Evolutionary conservation across 2,888 invertebrate genomes (phyloP), one percentile per base, ranked within the genome.

Genomic region (Cataglyphis cursor): DNA sequence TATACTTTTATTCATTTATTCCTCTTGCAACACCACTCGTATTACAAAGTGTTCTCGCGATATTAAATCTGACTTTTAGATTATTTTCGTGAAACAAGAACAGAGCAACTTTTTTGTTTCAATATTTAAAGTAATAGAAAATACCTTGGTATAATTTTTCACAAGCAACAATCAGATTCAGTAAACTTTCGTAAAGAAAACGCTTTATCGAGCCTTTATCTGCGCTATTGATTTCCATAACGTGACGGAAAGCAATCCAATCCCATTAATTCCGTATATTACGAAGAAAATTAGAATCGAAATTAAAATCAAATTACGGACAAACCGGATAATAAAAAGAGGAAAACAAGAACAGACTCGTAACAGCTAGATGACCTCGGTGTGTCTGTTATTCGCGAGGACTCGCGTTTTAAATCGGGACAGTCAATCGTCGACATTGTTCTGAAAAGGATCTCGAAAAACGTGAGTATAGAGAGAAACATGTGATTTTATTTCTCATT

Each of bases 401-500:
- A 64, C n/a, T 28, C 4, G 3, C 68, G 28, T 15, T 76, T 68
- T 66, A 68, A 76, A 68, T 66, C 3, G 28, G 28, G 9, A 21
- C 38, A 57, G 28, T 5, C 66, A 66, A 76, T 76, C 66, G 68
- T 1, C 76, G 28, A 38, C 28, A 8, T 8, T n/a, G 38, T 38
- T 38, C 51, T 54, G 28, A 54, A 68, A 54, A 54, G 21, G 1
- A 68, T 28, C 51, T 9, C 38, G 18, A 48, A 9, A 66, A 54
- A 76, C 35, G 38, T 10, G 10, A 15, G 28, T n/a, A 9, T n/a
- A 24, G 24, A 66, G 38, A 24, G n/a, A 66, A 54, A 75, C 35
- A 9, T 28, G n/a, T 73, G n/a, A 41, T 68, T 54, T 41, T 5
- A 51, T 41, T 68, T 68, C 41, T 66, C 57, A n/a, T 57, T 54